Evolutionary conservation across 2,888 invertebrate genomes (phyloP), one percentile per base, ranked within the genome.

Genomic region (Arrhopalites spinosus): DNA sequence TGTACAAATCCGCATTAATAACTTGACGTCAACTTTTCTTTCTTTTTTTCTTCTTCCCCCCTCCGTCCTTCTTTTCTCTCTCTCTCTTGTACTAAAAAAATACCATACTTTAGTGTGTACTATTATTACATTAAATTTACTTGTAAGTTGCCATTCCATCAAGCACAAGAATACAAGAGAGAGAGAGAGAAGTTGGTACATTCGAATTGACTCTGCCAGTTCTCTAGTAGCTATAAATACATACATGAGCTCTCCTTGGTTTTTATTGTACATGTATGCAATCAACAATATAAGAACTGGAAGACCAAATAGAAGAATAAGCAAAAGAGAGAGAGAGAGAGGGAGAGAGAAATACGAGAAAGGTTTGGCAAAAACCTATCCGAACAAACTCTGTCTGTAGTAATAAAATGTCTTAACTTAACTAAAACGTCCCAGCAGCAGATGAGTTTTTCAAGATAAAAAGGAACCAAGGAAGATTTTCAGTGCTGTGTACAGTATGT

Each of bases 401-500:
- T 50, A 50, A 50, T 50, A 50, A 50, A 50, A 50, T 15, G 50
- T 50, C 50, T 50, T 50, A 50, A 50, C 50, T 50, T n/a, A 50
- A 50, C 50, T 20, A 20, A n/a, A 15, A n/a, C 50, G n/a, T 50
- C 50, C n/a, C 50, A 36, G 36, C 20, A 50, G n/a, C 50, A 50
- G 50, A 50, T 50, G 50, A 50, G 50, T 50, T 50, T 50, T 50
- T 50, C 50, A 50, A 50, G 50, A 50, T 50, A 50, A 50, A 36
- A 50, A 50, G 50, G 20, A 5, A 50, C n/a, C n/a, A n/a, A n/a
- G n/a, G 3, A 50, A 20, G 50, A 50, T 15, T 50, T 50, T 50
- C 50, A 50, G 50, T n/a, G 50, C 50, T 2, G 15, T 15, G 20
- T 50, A 50, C 20, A 36, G 5, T 11, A 36, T 11, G 5, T 7